Conservation (phyloP, 2,888 invertebrate genomes). For the Andrena camellia region DNA sequence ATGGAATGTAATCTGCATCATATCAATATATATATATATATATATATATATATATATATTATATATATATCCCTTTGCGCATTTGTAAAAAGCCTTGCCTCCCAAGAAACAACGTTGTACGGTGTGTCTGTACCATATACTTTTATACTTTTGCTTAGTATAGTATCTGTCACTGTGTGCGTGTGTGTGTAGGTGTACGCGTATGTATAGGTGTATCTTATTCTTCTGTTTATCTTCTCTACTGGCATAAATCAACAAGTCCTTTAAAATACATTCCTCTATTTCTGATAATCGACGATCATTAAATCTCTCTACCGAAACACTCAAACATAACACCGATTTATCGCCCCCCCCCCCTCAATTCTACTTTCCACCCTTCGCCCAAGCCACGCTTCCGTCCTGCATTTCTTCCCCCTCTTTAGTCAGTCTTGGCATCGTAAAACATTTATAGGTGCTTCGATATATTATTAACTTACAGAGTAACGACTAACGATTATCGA, state of each 20-base stretch:
- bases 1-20: constrained; percentile 69
- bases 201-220: constrained; percentile 9
- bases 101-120: constrained; percentile 80
- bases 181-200: background rate
- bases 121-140: constrained; percentile 57
- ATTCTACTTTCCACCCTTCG: constrained; percentile 17
- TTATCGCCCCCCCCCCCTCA: constrained; percentile 66
- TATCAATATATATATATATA: constrained; percentile 66
- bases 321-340: constrained; percentile 85
- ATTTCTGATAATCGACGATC: constrained; percentile 81
- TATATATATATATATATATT: constrained; percentile 71
- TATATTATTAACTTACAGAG: constrained; percentile 65
- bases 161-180: constrained; percentile 24
- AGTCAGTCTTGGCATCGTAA: constrained; percentile 81
- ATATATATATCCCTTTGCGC: constrained; percentile 77
- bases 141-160: background rate
- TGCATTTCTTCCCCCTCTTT: constrained; percentile 29
- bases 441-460: constrained; percentile 70
- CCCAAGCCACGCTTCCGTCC: constrained; percentile 44
- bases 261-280: constrained; percentile 83
- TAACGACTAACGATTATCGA: constrained; percentile 63
- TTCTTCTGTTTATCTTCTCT: constrained; percentile 57
- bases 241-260: constrained; percentile 83
- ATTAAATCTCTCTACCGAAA: constrained; percentile 84
- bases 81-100: constrained; percentile 82